Percentiles rank a stretch among this genome's conserved stretches.
Evolutionary conservation across 2,888 invertebrate genomes (phyloP).

Genomic region (Diaprepes abbreviatus): DNA sequence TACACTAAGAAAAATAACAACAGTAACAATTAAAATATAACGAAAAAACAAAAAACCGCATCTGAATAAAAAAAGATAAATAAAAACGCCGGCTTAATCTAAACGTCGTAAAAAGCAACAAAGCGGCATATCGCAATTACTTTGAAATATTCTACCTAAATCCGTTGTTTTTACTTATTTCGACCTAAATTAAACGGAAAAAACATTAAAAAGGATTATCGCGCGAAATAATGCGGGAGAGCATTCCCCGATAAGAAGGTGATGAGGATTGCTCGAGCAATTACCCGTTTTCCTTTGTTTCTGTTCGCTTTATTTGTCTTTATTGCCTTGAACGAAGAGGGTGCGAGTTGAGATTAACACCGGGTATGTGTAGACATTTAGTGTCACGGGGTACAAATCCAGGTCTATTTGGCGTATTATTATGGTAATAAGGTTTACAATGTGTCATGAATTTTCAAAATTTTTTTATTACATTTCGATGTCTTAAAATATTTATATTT

Average conservation of each 20-base stretch:
- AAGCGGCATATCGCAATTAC: slow-evolving; percentile 32
- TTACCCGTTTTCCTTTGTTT: slow-evolving; percentile 46
- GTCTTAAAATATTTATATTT: too few relatives aligned
- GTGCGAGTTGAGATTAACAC: slow-evolving; percentile 23
- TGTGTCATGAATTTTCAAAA: too few relatives aligned
- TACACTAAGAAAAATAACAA: too few relatives aligned
- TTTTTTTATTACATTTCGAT: too few relatives aligned
- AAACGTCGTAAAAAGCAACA: slow-evolving; percentile 12
- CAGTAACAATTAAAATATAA: too few relatives aligned
- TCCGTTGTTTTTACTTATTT: slow-evolving; percentile 39
- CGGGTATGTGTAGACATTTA: slow-evolving; percentile 5
- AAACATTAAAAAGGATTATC: slow-evolving; percentile 46
- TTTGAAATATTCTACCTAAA: slow-evolving; percentile 9
- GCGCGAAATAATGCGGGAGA: slow-evolving; percentile 27
- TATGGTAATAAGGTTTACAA: neutral
- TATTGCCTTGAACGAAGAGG: slow-evolving; percentile 25
- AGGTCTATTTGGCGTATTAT: neutral
- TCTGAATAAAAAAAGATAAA: neutral
- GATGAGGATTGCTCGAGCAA: slow-evolving; percentile 40
- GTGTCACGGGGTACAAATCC: slow-evolving; percentile 9
- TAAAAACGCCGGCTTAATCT: neutral
- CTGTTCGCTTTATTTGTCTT: slow-evolving; percentile 43
- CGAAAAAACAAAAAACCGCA: neutral
- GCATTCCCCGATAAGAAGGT: slow-evolving; percentile 42
- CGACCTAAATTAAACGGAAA: slow-evolving; percentile 34